Conservation (phyloP, 2,113 vertebrate genomes). For the Choloepus hoffmanni region DNA sequence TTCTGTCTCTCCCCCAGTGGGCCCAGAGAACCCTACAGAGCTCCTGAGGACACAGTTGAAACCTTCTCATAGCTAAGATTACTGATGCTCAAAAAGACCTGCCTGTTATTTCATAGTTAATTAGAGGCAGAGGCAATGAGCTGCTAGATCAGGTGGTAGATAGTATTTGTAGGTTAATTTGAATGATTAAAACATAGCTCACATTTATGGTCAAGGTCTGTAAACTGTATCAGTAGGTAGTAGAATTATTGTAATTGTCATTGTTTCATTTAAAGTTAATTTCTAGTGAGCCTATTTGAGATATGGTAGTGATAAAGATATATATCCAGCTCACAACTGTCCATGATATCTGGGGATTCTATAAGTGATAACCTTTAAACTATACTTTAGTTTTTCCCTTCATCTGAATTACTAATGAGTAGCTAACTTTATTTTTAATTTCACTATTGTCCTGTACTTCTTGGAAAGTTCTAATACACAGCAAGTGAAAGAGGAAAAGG, state of each 20-base stretch:
- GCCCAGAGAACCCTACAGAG: background rate
- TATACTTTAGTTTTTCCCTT: fast-evolving
- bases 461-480: background rate
- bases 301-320: fast-evolving
- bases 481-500: fast-evolving
- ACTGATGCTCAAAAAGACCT: background rate
- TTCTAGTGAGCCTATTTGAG: background rate
- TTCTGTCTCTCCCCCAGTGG: fast-evolving
- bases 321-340: fast-evolving
- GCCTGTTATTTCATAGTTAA: fast-evolving
- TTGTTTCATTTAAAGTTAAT: background rate
- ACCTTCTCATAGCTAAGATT: background rate
- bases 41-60: background rate
- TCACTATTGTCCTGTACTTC: background rate
- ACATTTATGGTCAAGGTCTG: background rate
- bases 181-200: background rate
- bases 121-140: background rate
- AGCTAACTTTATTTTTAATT: background rate
- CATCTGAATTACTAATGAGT: fast-evolving
- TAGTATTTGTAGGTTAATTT: background rate
- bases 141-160: fast-evolving
- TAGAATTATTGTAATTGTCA: background rate
- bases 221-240: fast-evolving
- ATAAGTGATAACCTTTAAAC: fast-evolving
- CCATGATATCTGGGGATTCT: fast-evolving